Base-by-base conservation (phyloP, 1,140 invertebrate genomes). In the Penaeus chinensis region DNA sequence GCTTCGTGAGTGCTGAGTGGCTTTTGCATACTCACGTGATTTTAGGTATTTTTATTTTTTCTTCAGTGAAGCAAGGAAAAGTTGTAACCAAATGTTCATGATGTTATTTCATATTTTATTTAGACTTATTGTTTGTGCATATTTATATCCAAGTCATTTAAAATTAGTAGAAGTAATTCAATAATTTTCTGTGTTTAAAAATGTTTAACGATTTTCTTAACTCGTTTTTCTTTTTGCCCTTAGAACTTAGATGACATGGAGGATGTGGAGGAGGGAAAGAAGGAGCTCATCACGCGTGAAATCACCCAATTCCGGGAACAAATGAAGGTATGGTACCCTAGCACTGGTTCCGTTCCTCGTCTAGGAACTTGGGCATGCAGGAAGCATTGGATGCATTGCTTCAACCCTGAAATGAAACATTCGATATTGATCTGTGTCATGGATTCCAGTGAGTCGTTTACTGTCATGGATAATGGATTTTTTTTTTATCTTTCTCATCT, bases 231-330 rank as follows among this genome's bases (percentile, higher is more conserved):
- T 63, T 32, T 82, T 0, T 82, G 8, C 42, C 54, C 54, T 42
- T 87, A 92, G 90, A 95, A 95, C 84, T 91, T 96, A 37, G 95
- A 96, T 91, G 96, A 96, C 91, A 95, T 96, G 10, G 96, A 91
- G 61, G 89, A 98, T 91, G 91, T 99, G 85, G 98, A 99, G 93
- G 98, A 99, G 93, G 98, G 98, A 92, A 98, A 99, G 92, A 95
- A 97, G 89, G 93, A 94, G 92, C 94, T 99, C 89, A 99, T 99
- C 90, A 98, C 97, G 91, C 94, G 94, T 90, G 98, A 99, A 94
- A 99, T 99, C 93, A 97, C 97, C 90, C 98, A 98, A 93, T 99
- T 99, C 93, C 94, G 98, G 84, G 98, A 99, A 94, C 96, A 97
- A 87, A 98, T 98, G 96, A 98, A 98, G 96, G 97, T 98, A 95